These are phyloP conservation scores for Rhinoderma darwinii DNA, from an alignment of 2,113 vertebrate species.

Conservation along the genomic window DNA sequence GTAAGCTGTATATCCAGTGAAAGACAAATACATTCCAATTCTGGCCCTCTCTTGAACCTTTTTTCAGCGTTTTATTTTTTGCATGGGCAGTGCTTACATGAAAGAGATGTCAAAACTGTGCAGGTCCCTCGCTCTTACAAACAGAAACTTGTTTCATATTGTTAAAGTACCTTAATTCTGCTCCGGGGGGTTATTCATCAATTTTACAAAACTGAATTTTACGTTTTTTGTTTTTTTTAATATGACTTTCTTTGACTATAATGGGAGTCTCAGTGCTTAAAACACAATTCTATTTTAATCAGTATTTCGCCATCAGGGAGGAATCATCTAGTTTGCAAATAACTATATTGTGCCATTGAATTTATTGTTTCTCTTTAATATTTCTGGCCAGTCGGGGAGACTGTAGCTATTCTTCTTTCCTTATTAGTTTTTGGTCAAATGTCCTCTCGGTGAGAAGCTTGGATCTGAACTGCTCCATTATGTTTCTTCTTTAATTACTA, in stretches of 20 bases:
- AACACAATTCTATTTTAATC: conserved; percentile 20
- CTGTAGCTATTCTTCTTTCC: neutral
- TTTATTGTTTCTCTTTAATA: conserved; percentile 11
- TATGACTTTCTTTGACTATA: neutral
- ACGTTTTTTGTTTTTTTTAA: conserved; percentile 3
- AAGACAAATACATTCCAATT: conserved; percentile 46
- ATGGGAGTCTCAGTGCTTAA: conserved; percentile 11
- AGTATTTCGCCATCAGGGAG: conserved; percentile 20
- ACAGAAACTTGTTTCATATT: conserved; percentile 11
- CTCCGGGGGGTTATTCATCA: conserved; percentile 13
- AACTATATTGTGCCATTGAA: conserved; percentile 6
- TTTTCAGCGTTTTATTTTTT: conserved; percentile 33
- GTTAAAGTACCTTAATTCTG: conserved; percentile 36
- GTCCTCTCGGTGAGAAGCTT: neutral
- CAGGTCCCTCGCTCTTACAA: neutral
- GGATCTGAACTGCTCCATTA: neutral
- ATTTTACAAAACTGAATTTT: conserved; percentile 16
- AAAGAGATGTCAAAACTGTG: conserved; percentile 8
- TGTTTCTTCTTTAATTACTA: neutral
- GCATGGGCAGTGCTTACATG: conserved; percentile 24
- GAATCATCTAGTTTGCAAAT: conserved; percentile 5
- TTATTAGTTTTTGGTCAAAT: neutral
- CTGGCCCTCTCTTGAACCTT: conserved; percentile 43
- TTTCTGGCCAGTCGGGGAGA: neutral
- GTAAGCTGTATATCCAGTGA: neutral